phyloP scores from a whole-genome alignment of 2,888 invertebrate genomes.

The Augochlorella aurata region DNA sequence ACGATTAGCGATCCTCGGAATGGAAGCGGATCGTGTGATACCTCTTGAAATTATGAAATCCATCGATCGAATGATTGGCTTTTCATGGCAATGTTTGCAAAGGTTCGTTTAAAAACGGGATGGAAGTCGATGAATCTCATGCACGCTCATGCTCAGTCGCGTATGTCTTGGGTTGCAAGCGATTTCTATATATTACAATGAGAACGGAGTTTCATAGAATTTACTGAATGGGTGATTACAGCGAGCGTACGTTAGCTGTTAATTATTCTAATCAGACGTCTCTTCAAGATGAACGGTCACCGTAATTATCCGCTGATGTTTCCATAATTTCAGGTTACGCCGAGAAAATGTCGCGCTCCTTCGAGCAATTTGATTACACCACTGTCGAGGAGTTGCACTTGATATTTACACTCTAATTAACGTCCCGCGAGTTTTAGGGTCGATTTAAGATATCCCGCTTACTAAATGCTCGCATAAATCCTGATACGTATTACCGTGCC shows the following conservation, averaged over 20 bases:
- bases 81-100: constrained; percentile 18
- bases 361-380: constrained; percentile 6
- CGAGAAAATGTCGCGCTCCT: constrained; percentile 10
- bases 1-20: neutral
- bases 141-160: constrained; percentile 24
- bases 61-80: constrained; percentile 13
- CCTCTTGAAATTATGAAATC: neutral
- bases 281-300: constrained; percentile 36
- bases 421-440: constrained; percentile 3
- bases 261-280: constrained; percentile 38
- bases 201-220: constrained; percentile 49
- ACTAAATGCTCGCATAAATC: constrained; percentile 3
- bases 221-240: constrained; percentile 46
- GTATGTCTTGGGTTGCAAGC: constrained; percentile 10
- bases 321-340: constrained; percentile 27
- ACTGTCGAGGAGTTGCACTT: neutral
- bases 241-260: constrained; percentile 23
- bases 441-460: constrained; percentile 4
- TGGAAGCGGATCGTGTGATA: neutral
- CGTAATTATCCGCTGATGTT: constrained; percentile 39
- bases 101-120: constrained; percentile 28
- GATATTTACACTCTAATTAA: constrained; percentile 13
- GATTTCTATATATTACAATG: constrained; percentile 50
- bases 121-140: constrained; percentile 29
- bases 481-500: neutral